Base-by-base conservation (phyloP, 2,113 vertebrate species). In the Etheostoma spectabile region DNA sequence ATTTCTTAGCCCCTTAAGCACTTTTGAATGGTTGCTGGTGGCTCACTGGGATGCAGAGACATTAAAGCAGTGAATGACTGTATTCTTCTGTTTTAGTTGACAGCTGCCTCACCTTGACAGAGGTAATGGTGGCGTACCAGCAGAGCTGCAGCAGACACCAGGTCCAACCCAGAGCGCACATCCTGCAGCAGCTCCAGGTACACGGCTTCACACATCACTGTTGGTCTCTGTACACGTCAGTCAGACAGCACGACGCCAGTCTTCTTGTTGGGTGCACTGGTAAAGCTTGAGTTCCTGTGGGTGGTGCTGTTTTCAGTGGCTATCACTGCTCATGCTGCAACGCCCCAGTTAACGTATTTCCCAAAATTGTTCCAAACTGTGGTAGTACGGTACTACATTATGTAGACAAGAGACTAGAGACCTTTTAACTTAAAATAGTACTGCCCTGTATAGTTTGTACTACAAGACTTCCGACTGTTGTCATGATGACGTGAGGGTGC, bases 161-260 rank as follows among this genome's bases (percentile, higher is more conserved):
- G 53, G 94, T 96, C 77, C 88, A 94, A 60, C 95, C 95, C 80
- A 86, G 80, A 64, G 71, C 55, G 1, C 86, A 69, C 59, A 63
- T 94, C 52, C 83, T 95, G 87, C 91, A 94, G 65, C 95, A 95
- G 77, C 91, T 96, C 24, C 90, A 96, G 95, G 95, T 95, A 87
- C 8, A 8, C 33, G 15, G 48, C 45, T 11, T 24, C 42, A 24
- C 42, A 49, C 3, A 60, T 38, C 53, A 35, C 18, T 6, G 35
- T 18, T 13, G 21, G 18, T 61, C 49, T 74, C 8, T 60, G 33
- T 74, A 27, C 13, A 0, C 57, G 64, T 80, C 68, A 76, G 0
- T 83, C 60, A 77, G 51, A 67, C 42, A 76, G 42, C 51, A 30
- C 7, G 42, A 64, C 24, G 46, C n/a, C 0, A 2, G 65, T 42